Percentiles rank a stretch among this genome's conserved stretches.
Evolutionary conservation across 2,888 invertebrate genomes (phyloP).

Genomic region (Cyrtodaria siliqua): DNA sequence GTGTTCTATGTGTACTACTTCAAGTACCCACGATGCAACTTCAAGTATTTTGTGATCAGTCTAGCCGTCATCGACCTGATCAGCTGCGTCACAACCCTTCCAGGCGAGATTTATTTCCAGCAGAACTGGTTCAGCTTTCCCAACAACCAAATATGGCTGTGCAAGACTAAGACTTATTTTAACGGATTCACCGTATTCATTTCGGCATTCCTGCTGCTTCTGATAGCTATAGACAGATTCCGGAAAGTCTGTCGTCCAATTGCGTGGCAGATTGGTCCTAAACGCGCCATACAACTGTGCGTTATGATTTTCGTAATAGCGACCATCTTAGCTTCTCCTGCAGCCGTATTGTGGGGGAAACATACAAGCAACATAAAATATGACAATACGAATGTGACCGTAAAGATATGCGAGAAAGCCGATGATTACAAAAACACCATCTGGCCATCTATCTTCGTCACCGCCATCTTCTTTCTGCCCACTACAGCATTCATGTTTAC

Average conservation of each 20-base stretch:
- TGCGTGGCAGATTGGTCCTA: constrained; percentile 35
- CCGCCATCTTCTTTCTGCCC: constrained; percentile 19
- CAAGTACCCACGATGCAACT: constrained; percentile 32
- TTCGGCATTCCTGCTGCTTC: constrained; percentile 31
- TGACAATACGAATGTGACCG: constrained; percentile 12
- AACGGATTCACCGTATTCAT: constrained; percentile 46
- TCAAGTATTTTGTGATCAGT: constrained; percentile 38
- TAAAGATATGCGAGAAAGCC: constrained; percentile 31
- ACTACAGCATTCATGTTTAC: constrained; percentile 22
- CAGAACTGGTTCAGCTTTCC: constrained; percentile 32
- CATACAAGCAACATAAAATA: constrained; percentile 17
- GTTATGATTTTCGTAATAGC: constrained; percentile 21
- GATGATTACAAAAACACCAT: constrained; percentile 30
- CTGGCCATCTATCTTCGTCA: constrained; percentile 23
- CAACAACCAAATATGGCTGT: constrained; percentile 23
- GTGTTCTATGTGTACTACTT: constrained; percentile 24
- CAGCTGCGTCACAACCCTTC: constrained; percentile 29
- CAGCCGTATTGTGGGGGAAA: constrained; percentile 31
- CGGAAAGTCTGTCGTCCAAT: constrained; percentile 34
- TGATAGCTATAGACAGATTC: constrained; percentile 33
- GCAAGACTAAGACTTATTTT: constrained; percentile 40
- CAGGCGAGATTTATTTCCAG: constrained; percentile 27
- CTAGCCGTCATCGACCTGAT: constrained; percentile 30
- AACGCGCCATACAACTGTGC: constrained; percentile 12
- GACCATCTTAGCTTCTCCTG: constrained; percentile 14